These are phyloP conservation scores for Raja brachyura DNA, from an alignment of 2,113 vertebrate species.

Conservation along the genomic window DNA sequence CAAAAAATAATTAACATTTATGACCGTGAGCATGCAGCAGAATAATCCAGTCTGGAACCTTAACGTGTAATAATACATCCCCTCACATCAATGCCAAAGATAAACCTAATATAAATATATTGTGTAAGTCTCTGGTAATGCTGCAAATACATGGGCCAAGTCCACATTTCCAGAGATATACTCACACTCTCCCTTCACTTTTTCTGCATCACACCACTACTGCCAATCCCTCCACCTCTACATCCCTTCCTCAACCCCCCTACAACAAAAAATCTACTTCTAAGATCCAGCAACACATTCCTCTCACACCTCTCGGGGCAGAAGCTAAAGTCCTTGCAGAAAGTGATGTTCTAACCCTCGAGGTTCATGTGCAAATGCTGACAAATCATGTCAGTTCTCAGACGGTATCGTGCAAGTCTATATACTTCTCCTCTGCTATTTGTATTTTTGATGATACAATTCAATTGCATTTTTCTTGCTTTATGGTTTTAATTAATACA, in stretches of 20 bases:
- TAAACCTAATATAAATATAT: too few relatives aligned
- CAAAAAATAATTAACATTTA: slow-evolving; percentile 35
- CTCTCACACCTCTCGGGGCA: not conserved
- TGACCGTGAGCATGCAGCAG: not conserved
- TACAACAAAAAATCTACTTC: not conserved
- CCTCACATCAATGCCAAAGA: not conserved
- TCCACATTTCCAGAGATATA: not conserved
- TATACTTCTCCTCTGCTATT: not conserved
- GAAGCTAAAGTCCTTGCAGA: not conserved
- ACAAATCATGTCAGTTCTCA: not conserved
- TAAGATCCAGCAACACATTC: not conserved
- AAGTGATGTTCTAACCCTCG: not conserved
- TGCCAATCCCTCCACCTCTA: too few relatives aligned
- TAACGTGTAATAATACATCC: not conserved
- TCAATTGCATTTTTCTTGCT: not conserved
- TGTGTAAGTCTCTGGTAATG: not conserved
- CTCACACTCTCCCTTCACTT: not conserved
- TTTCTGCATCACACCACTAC: not conserved
- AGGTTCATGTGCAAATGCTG: not conserved
- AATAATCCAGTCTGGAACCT: not conserved
- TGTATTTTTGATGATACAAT: not conserved
- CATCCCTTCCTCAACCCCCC: not conserved
- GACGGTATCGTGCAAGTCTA: not conserved
- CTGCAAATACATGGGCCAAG: not conserved
- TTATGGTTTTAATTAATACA: not conserved